phyloP scores from a whole-genome alignment of 2,888 invertebrate genomes.

The Digitonthophagus gazella region DNA sequence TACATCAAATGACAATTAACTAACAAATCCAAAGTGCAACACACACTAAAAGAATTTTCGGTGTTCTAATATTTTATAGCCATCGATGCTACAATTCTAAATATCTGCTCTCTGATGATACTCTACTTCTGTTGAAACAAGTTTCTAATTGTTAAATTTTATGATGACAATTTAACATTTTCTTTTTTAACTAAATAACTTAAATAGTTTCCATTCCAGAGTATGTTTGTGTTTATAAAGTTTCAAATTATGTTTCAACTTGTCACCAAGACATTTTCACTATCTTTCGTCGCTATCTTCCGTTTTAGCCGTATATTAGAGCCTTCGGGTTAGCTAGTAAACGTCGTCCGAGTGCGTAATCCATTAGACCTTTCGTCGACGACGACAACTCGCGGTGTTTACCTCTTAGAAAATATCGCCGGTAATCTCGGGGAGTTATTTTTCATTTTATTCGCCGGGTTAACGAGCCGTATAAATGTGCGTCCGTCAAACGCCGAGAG shows the following conservation, averaged over 20 bases:
- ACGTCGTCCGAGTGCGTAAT: not conserved
- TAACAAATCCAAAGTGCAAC: no score
- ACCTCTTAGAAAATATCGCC: not conserved
- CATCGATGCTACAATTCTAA: no score
- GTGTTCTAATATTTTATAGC: no score
- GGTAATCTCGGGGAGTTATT: not conserved
- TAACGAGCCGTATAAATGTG: slow-evolving; percentile 15
- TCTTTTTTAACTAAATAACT: no score
- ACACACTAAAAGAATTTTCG: no score
- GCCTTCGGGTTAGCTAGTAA: not conserved
- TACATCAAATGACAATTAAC: no score
- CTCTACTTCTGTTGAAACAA: no score
- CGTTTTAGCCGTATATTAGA: not conserved
- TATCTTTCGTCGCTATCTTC: not conserved
- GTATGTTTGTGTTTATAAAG: no score
- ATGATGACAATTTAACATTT: no score
- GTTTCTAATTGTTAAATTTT: no score
- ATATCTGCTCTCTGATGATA: no score
- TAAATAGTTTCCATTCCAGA: no score
- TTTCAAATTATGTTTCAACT: not conserved
- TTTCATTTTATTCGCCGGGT: not conserved
- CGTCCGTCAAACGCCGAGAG: slow-evolving; percentile 9
- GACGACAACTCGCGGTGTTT: not conserved
- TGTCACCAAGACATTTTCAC: not conserved
- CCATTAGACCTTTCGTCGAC: not conserved